Base-by-base conservation (phyloP, 1,140 invertebrate genomes). In the Cepaea nemoralis region DNA sequence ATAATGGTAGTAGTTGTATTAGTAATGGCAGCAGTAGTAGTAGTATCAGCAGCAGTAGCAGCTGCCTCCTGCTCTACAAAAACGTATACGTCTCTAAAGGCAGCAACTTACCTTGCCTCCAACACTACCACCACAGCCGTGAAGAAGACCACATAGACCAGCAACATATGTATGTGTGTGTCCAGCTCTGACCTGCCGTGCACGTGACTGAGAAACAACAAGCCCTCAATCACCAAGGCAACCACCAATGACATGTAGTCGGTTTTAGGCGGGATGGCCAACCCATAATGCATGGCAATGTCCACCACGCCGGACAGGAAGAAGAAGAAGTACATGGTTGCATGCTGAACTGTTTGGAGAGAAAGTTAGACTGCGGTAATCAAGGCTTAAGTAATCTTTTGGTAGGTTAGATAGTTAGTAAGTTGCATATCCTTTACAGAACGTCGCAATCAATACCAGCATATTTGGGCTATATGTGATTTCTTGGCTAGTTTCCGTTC, bases 251-350 rank as follows among this genome's bases (percentile, higher is more conserved):
- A 82, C 1, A 90, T 84, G 82, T 93, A 93, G 66, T 93, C 92
- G 2, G 91, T 85, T 80, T 90, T 87, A 82, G 85, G 85, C 3
- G 90, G 90, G 0, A 92, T 85, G 3, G 91, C 91, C 1, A 91
- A 78, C 45, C 89, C 84, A 84, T 90, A 90, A 77, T 89, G 86
- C 10, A 87, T 70, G 0, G 92, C 45, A 1, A 93, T 83, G 70
- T 93, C 93, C 19, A 93, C 80, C 0, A 92, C 83, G 37, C 91
- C 91, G 40, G 90, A 90, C 22, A 93, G 71, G 24, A 90, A 91
- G 83, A 93, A 93, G 82, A 92, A 92, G 85, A 92, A 91, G 86
- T 91, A 93, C 93, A 93, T 93, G 0, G 93, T 93, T 24, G 92
- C 92, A 83, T 93, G 93, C 82, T 93, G 93, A 37, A 89, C 90